These are phyloP conservation scores for Elephas maximus DNA, from an alignment of 2,113 vertebrate genomes.

Conservation along the genomic window DNA sequence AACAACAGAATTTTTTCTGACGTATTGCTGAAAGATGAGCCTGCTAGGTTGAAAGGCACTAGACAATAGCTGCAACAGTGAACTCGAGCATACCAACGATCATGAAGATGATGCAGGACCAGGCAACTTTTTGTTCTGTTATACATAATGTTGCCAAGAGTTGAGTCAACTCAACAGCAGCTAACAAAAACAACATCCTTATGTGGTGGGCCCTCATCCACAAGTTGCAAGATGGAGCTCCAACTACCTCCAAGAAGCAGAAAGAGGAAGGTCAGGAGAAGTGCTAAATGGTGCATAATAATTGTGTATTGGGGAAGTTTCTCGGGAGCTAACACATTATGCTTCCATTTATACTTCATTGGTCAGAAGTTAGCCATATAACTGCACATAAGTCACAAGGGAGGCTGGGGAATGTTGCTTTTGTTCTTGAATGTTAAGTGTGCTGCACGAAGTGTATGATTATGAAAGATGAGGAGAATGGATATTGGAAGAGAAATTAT, in stretches of 20 bases:
- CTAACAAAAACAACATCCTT: background rate
- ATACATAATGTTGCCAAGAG: background rate
- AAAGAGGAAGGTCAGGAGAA: background rate
- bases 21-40: background rate
- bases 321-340: background rate
- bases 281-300: background rate
- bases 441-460: background rate
- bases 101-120: background rate
- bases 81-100: background rate
- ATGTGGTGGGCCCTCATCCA: background rate
- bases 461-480: background rate
- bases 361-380: background rate
- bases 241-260: background rate
- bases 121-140: background rate
- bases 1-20: background rate
- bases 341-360: background rate
- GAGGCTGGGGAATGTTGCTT: background rate
- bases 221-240: background rate
- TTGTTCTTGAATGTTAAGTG: background rate
- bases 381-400: background rate
- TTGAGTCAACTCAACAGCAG: background rate
- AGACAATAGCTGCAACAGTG: background rate
- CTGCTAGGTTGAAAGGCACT: background rate
- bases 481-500: background rate
- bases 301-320: background rate